Conservation (phyloP, 2,113 vertebrate species). For the Dromaius novaehollandiae region DNA sequence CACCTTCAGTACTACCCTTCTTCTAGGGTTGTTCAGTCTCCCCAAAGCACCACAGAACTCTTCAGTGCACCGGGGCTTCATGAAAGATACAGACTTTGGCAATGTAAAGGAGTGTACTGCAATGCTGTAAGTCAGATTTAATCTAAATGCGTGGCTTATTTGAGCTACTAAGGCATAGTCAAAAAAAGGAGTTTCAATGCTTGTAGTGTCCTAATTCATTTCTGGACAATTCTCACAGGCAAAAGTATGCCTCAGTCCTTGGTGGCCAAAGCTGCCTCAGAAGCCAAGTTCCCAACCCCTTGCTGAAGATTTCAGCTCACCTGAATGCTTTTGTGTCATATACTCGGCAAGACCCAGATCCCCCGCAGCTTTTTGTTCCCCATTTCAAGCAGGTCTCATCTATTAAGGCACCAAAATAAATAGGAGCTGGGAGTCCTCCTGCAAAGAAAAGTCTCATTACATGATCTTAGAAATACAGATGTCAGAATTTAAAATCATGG, state of each 20-base stretch:
- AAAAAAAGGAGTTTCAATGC: not conserved
- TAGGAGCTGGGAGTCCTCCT: constrained; percentile 94
- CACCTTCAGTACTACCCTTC: not conserved
- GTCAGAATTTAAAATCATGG: not conserved
- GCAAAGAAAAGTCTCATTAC: constrained; percentile 63
- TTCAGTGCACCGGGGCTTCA: not conserved
- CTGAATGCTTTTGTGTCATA: constrained; percentile 88
- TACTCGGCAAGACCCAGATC: constrained; percentile 87
- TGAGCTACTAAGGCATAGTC: not conserved
- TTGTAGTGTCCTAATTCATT: not conserved
- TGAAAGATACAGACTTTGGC: not conserved
- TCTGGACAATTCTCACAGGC: not conserved
- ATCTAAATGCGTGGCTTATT: not conserved
- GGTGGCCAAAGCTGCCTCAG: not conserved
- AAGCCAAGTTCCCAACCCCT: not conserved
- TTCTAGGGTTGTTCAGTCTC: not conserved
- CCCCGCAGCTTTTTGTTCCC: constrained; percentile 86
- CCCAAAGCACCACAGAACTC: not conserved
- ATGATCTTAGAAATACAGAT: not conserved
- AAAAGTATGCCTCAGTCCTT: not conserved
- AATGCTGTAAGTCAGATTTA: not conserved
- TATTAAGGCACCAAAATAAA: constrained; percentile 94
- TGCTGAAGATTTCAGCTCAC: constrained; percentile 58
- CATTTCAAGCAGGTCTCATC: constrained; percentile 94
- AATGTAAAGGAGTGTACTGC: not conserved